Percentiles rank a stretch among this genome's conserved stretches.
Evolutionary conservation across 2,113 vertebrate species (phyloP).

Genomic region (Pithys albifrons): DNA sequence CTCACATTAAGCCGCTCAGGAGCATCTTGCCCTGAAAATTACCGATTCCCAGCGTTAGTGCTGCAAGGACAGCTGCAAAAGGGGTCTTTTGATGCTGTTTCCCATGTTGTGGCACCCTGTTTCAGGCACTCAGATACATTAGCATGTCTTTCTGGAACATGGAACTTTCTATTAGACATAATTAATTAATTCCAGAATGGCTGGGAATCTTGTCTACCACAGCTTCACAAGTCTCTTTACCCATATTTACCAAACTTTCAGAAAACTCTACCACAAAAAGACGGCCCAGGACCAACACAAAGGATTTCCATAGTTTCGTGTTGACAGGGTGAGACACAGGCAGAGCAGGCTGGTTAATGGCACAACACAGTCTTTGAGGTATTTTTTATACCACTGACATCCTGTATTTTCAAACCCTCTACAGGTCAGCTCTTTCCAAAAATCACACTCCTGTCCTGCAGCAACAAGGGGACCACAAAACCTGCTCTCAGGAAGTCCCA

Average conservation of each 20-base stretch:
- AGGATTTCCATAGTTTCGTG: not conserved
- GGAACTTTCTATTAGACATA: not conserved
- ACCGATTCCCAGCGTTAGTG: accelerated
- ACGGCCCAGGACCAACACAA: not conserved
- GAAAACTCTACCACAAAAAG: not conserved
- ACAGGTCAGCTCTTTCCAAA: not conserved
- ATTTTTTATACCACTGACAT: not conserved
- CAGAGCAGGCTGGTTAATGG: not conserved
- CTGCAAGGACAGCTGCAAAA: not conserved
- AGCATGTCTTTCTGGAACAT: not conserved
- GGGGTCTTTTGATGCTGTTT: not conserved
- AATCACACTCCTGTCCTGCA: not conserved
- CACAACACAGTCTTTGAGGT: not conserved
- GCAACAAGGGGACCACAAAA: not conserved
- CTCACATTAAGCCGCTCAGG: accelerated
- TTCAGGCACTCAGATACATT: not conserved
- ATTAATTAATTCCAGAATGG: not conserved
- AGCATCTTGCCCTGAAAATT: not conserved
- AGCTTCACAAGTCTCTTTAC: not conserved
- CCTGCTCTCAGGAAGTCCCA: not conserved
- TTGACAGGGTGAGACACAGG: not conserved
- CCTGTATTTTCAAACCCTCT: not conserved
- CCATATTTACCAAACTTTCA: not conserved
- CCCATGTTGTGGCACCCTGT: not conserved
- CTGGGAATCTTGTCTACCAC: not conserved